These are phyloP conservation scores for Amiota mariae DNA, from an alignment of 2,888 invertebrate species.

Conservation along the genomic window DNA sequence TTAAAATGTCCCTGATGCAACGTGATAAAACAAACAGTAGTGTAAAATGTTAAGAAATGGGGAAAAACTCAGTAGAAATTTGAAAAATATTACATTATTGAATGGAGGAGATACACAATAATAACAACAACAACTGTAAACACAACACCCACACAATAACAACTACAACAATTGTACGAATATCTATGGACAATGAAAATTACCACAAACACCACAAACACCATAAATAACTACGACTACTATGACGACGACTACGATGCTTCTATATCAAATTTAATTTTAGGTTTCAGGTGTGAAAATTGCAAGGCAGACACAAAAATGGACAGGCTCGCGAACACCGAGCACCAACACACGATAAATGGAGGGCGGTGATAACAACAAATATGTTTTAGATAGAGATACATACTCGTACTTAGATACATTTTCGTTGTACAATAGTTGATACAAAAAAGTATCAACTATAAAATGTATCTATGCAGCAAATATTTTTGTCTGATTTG, in stretches of 20 bases:
- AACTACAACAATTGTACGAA: background rate
- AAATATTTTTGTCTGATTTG: too few relatives aligned
- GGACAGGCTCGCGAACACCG: background rate
- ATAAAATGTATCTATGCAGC: background rate
- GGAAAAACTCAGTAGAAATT: too few relatives aligned
- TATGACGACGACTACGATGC: background rate
- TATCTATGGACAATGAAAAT: background rate
- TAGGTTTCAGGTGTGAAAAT: slow-evolving; percentile 29
- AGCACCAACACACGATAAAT: background rate
- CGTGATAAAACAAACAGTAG: too few relatives aligned
- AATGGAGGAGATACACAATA: too few relatives aligned
- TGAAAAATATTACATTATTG: too few relatives aligned
- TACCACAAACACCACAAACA: background rate
- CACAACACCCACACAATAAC: background rate
- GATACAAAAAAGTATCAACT: background rate
- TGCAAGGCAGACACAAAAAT: slow-evolving; percentile 22
- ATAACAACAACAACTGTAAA: background rate
- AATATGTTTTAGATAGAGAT: background rate
- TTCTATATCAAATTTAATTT: slow-evolving; percentile 25
- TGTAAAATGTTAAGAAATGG: too few relatives aligned
- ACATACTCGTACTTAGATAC: slow-evolving; percentile 5
- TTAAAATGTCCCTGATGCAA: too few relatives aligned
- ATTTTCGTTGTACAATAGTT: background rate
- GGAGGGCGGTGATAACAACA: background rate
- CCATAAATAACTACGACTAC: background rate